Conservation (phyloP, 2,888 invertebrate genomes). For the Gastracanthus pulcherrimus region DNA sequence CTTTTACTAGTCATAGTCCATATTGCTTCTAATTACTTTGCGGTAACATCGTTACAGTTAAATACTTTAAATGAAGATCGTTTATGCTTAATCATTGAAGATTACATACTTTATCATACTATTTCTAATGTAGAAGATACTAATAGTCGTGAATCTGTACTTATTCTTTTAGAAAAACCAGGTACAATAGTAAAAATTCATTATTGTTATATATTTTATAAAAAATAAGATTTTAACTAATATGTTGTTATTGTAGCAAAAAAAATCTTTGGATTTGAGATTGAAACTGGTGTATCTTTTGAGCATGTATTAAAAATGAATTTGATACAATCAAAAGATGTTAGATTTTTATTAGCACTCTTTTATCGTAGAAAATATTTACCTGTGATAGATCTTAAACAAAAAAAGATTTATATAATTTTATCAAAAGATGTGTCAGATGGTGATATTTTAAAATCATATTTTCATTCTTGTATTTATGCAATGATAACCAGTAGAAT, state of each 20-base stretch:
- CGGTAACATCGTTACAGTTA: conserved; percentile 89
- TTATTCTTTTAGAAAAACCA: conserved; percentile 79
- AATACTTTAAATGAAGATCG: conserved; percentile 90
- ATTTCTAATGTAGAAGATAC: conserved; percentile 83
- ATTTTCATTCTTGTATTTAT: conserved; percentile 84
- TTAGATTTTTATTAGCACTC: conserved; percentile 76
- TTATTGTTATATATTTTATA: not conserved
- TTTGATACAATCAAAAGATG: conserved; percentile 68
- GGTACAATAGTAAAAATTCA: conserved; percentile 58
- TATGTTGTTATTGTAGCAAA: conserved; percentile 78
- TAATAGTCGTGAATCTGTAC: conserved; percentile 86
- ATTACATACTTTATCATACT: conserved; percentile 82
- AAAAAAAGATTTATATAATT: conserved; percentile 79
- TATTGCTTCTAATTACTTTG: conserved; percentile 91
- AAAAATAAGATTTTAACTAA: not conserved
- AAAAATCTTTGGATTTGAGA: conserved; percentile 82
- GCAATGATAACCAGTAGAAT: conserved; percentile 73
- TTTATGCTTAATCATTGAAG: conserved; percentile 84
- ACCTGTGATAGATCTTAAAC: conserved; percentile 78
- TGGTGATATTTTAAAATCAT: conserved; percentile 82
- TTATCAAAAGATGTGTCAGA: conserved; percentile 79
- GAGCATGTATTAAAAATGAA: conserved; percentile 70
- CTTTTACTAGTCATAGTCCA: conserved; percentile 87
- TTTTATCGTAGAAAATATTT: conserved; percentile 80
- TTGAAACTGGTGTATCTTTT: conserved; percentile 81